Evolutionary conservation across 2,888 invertebrate species (phyloP).

Genomic region (Amphipoea lucens): DNA sequence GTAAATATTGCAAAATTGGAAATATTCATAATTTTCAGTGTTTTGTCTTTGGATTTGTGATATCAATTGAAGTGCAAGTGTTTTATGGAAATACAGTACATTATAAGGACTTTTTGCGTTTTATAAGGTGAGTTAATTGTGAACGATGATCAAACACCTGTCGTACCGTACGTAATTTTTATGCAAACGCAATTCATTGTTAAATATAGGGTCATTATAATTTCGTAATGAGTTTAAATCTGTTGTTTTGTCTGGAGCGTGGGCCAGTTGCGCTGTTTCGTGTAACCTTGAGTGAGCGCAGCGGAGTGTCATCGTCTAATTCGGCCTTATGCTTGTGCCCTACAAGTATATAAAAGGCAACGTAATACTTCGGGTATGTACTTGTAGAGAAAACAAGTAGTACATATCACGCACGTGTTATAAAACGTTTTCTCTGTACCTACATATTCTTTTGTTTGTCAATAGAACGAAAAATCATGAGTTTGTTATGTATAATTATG

Average conservation of each 20-base stretch:
- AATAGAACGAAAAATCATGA: background rate
- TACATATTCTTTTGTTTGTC: constrained; percentile 27
- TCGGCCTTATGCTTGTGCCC: constrained; percentile 70
- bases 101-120: constrained; percentile 66
- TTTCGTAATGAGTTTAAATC: constrained; percentile 66
- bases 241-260: constrained; percentile 60
- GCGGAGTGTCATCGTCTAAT: constrained; percentile 79
- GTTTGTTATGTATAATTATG: background rate
- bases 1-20: constrained; percentile 86
- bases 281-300: constrained; percentile 78
- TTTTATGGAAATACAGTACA: constrained; percentile 77
- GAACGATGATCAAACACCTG: constrained; percentile 67
- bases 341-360: constrained; percentile 65
- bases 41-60: constrained; percentile 65
- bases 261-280: constrained; percentile 71
- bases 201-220: constrained; percentile 58
- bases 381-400: constrained; percentile 34
- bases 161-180: constrained; percentile 63
- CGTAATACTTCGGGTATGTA: constrained; percentile 50
- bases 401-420: constrained; percentile 47
- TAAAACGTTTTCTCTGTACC: constrained; percentile 41
- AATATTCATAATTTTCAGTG: constrained; percentile 75
- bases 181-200: constrained; percentile 67
- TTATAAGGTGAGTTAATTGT: constrained; percentile 76
- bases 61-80: constrained; percentile 73